phyloP scores from a whole-genome alignment of 2,113 vertebrate genomes.

The Scopus umbretta region DNA sequence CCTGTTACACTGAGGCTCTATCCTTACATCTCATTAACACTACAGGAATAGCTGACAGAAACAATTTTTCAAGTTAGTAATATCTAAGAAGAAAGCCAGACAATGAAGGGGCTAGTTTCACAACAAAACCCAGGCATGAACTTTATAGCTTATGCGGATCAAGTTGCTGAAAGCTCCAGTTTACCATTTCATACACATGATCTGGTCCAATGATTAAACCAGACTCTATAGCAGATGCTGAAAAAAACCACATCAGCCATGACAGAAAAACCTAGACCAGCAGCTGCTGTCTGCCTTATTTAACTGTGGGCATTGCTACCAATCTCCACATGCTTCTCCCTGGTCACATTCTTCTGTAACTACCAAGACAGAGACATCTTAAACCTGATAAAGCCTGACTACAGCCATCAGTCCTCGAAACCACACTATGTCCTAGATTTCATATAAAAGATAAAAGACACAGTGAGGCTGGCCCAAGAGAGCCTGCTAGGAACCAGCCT shows the following conservation, averaged over 20 bases:
- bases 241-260: not conserved
- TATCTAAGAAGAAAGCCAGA: not conserved
- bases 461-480: not conserved
- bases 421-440: not conserved
- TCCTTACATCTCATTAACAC: not conserved
- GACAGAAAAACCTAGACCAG: not conserved
- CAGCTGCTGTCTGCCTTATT: conserved; percentile 5
- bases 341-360: not conserved
- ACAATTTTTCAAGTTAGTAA: not conserved
- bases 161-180: conserved; percentile 1
- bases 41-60: not conserved
- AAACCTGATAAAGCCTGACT: not conserved
- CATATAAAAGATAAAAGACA: not conserved
- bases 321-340: not conserved
- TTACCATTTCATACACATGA: conserved; percentile 21
- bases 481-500: not conserved
- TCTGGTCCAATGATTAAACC: not conserved
- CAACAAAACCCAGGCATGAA: conserved; percentile 9
- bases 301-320: not conserved
- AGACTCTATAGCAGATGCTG: not conserved
- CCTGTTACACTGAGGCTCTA: not conserved
- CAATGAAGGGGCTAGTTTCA: not conserved
- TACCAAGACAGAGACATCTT: not conserved
- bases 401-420: not conserved
- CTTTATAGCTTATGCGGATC: not conserved